These are phyloP conservation scores for Drosophila hydei DNA, from an alignment of 1,140 invertebrate species.

Conservation along the genomic window DNA sequence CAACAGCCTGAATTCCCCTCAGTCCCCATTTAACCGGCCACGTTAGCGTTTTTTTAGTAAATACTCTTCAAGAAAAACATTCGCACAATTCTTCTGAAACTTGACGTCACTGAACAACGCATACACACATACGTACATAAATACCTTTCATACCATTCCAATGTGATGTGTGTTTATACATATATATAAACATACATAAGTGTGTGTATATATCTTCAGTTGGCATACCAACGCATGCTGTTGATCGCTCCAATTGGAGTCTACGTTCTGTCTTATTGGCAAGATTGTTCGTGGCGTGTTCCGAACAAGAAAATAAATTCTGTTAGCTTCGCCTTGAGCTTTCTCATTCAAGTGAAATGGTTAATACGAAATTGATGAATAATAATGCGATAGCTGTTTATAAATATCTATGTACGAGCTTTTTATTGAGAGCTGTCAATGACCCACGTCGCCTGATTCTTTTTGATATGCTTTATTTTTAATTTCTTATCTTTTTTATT, in stretches of 20 bases:
- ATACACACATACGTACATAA: conserved; percentile 2
- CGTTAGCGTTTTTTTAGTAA: conserved; percentile 60
- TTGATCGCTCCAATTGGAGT: conserved; percentile 42
- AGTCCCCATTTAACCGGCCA: conserved; percentile 32
- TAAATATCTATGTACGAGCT: conserved; percentile 20
- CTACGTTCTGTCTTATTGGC: conserved; percentile 33
- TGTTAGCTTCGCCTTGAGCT: conserved; percentile 8
- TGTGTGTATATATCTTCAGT: conserved; percentile 15
- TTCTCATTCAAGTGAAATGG: conserved; percentile 9
- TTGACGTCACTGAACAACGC: conserved; percentile 32
- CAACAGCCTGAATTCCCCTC: background rate
- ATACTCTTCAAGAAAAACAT: conserved; percentile 16
- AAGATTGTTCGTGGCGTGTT: conserved; percentile 34
- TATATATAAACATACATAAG: background rate
- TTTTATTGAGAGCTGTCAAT: conserved; percentile 35
- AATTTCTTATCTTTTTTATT: no score
- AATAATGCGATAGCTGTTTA: conserved; percentile 11
- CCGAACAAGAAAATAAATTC: conserved; percentile 1
- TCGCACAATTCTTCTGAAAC: conserved; percentile 33
- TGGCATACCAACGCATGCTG: conserved; percentile 10
- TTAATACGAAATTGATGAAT: conserved; percentile 12
- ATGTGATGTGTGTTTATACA: background rate
- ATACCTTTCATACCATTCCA: conserved; percentile 3
- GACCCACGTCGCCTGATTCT: conserved; percentile 33
- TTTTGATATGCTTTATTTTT: no score